phyloP scores from a whole-genome alignment of 2,888 invertebrate genomes.

The Stenodema calcarata region DNA sequence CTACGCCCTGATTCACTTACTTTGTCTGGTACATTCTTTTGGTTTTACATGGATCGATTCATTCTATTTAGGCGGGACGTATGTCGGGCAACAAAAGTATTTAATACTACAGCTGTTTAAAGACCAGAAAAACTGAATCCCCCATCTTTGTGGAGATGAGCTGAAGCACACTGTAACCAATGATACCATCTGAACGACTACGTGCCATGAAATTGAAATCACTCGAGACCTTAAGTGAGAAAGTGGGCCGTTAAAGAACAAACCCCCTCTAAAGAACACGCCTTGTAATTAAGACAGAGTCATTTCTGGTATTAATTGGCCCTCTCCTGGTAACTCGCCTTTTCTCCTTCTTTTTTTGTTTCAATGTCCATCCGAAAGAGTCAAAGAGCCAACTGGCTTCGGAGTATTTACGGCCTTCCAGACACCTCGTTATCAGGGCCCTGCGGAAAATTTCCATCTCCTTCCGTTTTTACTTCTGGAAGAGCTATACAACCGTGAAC shows the following conservation, averaged over 20 bases:
- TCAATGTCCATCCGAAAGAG: not conserved
- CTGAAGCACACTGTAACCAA: not conserved
- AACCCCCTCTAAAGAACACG: not conserved
- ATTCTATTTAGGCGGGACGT: too few species aligned
- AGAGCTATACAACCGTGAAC: not conserved
- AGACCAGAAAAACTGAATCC: not conserved
- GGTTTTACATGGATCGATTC: too few species aligned
- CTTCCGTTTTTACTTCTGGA: not conserved
- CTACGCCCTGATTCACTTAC: too few species aligned
- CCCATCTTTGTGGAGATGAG: not conserved
- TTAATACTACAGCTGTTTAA: too few species aligned
- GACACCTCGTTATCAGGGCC: not conserved
- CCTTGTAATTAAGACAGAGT: not conserved
- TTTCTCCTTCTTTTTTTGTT: not conserved
- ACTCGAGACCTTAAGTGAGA: not conserved
- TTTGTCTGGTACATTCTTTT: too few species aligned
- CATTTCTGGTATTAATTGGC: not conserved
- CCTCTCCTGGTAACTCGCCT: not conserved
- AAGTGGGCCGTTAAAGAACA: not conserved
- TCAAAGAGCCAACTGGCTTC: not conserved
- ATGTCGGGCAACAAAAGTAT: too few species aligned
- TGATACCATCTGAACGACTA: not conserved
- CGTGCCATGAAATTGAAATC: not conserved
- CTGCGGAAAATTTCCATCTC: not conserved
- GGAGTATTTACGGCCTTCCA: not conserved